phyloP scores from a whole-genome alignment of 2,113 vertebrate genomes.

The Scortum barcoo region DNA sequence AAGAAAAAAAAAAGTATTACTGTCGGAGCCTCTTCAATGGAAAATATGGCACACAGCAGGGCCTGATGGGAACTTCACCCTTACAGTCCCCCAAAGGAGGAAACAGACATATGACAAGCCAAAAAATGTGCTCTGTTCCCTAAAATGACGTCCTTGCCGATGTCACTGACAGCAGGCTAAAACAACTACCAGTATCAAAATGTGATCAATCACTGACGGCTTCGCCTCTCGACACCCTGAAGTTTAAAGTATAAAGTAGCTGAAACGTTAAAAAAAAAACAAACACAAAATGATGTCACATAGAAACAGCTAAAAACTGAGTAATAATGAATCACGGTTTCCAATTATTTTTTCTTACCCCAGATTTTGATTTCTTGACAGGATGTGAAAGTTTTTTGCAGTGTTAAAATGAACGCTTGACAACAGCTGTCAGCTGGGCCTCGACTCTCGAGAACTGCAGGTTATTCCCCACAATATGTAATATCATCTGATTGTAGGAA shows the following conservation, averaged over 20 bases:
- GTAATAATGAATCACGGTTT: slow-evolving; percentile 20
- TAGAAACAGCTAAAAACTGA: neutral
- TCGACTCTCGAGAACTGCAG: neutral
- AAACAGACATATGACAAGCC: slow-evolving; percentile 18
- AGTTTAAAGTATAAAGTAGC: neutral
- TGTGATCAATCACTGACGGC: neutral
- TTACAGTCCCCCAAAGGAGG: slow-evolving; percentile 16
- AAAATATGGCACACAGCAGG: slow-evolving; percentile 2
- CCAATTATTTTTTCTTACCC: neutral
- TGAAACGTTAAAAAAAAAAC: neutral
- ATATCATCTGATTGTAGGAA: neutral
- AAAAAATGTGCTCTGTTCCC: slow-evolving; percentile 22
- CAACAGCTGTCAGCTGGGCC: slow-evolving; percentile 49
- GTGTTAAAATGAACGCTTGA: neutral
- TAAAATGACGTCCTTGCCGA: slow-evolving; percentile 37
- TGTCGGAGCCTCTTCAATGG: neutral
- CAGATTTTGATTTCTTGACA: slow-evolving; percentile 28
- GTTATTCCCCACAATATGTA: neutral
- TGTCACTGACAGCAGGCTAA: neutral
- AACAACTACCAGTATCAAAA: neutral
- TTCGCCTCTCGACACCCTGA: neutral
- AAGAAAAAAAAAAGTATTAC: neutral
- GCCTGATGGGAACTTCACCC: slow-evolving; percentile 45
- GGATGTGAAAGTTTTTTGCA: slow-evolving; percentile 44
- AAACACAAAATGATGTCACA: neutral